These are phyloP conservation scores for Agriopis marginaria DNA, from an alignment of 2,888 invertebrate genomes.

Conservation along the genomic window DNA sequence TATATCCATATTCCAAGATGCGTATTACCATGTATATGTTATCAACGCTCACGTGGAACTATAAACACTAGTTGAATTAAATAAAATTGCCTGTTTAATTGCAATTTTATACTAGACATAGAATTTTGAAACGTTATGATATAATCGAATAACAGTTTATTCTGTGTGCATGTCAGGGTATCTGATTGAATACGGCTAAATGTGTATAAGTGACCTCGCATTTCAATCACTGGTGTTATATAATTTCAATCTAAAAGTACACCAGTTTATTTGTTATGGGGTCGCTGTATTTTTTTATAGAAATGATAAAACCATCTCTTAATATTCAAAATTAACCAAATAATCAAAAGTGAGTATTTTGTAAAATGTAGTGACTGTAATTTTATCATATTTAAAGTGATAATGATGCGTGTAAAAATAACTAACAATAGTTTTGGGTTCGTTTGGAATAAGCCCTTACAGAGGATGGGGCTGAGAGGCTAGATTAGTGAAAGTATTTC, in stretches of 20 bases:
- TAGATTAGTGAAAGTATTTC: conserved; percentile 37
- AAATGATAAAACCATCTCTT: conserved; percentile 14
- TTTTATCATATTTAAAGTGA: conserved; percentile 17
- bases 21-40: conserved; percentile 4
- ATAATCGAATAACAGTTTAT: conserved; percentile 23
- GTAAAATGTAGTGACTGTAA: conserved; percentile 16
- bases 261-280: background rate
- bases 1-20: conserved; percentile 11
- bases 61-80: conserved; percentile 16
- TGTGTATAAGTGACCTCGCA: conserved; percentile 1
- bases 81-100: conserved; percentile 18
- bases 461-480: conserved; percentile 32
- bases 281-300: conserved; percentile 23
- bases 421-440: conserved; percentile 7
- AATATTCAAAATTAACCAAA: conserved; percentile 22
- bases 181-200: conserved; percentile 21
- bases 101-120: conserved; percentile 32
- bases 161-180: conserved; percentile 29
- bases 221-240: conserved; percentile 5
- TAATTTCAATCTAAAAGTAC: conserved; percentile 2
- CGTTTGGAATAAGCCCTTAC: conserved; percentile 7
- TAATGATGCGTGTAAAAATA: conserved; percentile 12
- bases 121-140: conserved; percentile 20
- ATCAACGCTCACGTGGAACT: conserved; percentile 14
- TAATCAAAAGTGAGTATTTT: conserved; percentile 19